Evolutionary conservation across 1,140 invertebrate genomes (phyloP), one percentile per base, ranked within the genome.

Genomic region (Caerostris darwini): DNA sequence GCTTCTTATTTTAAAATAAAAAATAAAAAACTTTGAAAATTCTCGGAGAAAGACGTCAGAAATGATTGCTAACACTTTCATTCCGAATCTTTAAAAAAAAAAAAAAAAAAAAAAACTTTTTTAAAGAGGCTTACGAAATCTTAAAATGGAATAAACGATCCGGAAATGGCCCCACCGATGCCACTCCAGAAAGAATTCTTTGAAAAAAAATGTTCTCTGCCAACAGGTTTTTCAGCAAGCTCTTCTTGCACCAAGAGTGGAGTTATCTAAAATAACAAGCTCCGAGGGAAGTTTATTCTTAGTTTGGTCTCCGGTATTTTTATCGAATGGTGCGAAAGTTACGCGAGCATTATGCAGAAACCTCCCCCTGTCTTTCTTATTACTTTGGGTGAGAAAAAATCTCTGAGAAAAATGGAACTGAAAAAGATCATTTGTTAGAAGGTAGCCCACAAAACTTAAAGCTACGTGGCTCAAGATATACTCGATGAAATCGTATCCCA

Each of bases 241-340:
- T 7, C 3, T 34, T 34, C 34, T 34, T 5, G 34, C 34, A 77
- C 50, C 50, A 19, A 50, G 19, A 12, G 59, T 61, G 85, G 50
- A 87, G 85, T 90, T 58, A 90, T 90, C 64, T 90, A 82, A 90
- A 90, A 90, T 90, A 90, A 90, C 89, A 89, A 89, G 87, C 64
- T 54, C 10, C 5, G 8, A 54, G 64, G 67, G 34, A 54, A 89
- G 59, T 87, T 71, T 90, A 69, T 90, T 81, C 69, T 77, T 81
- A 81, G 89, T 90, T 81, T 77, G 64, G 56, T 50, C 50, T 54
- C 64, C 53, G 17, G 87, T 71, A 58, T 90, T 81, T 90, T 90
- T 90, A 90, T 90, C 89, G 89, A 81, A 17, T 77, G 69, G 69
- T 59, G 19, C 50, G 89, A 81, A 90, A 77, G 64, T 90, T 90